Conservation (phyloP, 2,797 vertebrate genomes). For the Anisognathus igniventris region DNA sequence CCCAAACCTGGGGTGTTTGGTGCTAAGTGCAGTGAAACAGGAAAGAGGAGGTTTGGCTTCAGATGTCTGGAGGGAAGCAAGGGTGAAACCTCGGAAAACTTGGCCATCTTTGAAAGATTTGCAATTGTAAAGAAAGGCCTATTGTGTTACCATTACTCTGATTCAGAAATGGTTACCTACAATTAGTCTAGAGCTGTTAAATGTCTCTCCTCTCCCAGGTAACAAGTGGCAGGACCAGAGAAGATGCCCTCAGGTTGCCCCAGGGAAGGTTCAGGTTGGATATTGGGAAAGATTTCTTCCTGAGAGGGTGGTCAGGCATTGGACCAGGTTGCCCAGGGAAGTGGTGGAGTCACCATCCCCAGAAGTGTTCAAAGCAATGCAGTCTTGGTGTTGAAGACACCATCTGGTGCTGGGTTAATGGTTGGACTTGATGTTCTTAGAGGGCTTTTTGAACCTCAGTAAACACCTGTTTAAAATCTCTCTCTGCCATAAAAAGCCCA, state of each 20-base stretch:
- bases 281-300: background rate
- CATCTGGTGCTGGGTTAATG: background rate
- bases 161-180: background rate
- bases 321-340: background rate
- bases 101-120: background rate
- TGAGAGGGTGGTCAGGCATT: background rate
- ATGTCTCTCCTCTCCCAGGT: background rate
- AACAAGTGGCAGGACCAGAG: background rate
- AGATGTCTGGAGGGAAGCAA: background rate
- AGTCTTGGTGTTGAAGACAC: background rate
- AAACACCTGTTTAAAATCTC: background rate
- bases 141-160: background rate
- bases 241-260: background rate
- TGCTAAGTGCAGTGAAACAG: background rate
- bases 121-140: background rate
- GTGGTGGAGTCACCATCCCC: background rate
- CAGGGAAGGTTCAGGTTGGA: background rate
- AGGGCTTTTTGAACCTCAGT: background rate
- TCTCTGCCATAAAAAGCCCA: background rate
- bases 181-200: background rate
- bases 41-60: background rate
- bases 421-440: background rate
- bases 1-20: background rate
- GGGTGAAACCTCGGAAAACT: background rate
- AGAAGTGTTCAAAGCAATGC: background rate